Percentiles rank a stretch among this genome's conserved stretches.
phyloP scores from a whole-genome alignment of 1,140 invertebrate species.

The Rhopalosiphum padi region DNA sequence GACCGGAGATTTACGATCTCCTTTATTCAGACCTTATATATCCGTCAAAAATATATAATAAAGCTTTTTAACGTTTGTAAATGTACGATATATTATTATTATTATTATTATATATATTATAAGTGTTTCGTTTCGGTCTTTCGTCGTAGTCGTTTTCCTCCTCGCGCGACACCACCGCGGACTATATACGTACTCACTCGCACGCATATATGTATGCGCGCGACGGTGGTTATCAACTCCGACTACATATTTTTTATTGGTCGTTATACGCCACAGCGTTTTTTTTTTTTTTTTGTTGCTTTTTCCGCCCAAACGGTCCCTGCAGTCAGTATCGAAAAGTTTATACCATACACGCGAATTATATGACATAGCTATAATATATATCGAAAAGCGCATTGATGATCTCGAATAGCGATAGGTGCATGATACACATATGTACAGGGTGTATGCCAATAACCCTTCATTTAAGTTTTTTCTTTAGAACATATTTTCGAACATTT shows the following conservation, averaged over 20 bases:
- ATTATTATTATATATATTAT: not conserved
- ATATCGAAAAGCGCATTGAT: not conserved
- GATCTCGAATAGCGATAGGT: not conserved
- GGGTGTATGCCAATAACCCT: not conserved
- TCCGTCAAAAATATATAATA: slow-evolving; percentile 39
- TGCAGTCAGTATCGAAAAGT: not conserved
- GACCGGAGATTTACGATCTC: not conserved
- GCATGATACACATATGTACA: not conserved
- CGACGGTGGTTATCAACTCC: slow-evolving; percentile 24
- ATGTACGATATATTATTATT: not conserved
- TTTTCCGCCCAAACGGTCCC: not conserved
- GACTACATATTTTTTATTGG: slow-evolving; percentile 36
- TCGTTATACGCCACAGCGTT: not conserved
- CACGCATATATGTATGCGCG: not conserved
- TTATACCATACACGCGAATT: not conserved
- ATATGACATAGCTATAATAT: not conserved
- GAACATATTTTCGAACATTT: not conserved
- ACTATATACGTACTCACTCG: not conserved
- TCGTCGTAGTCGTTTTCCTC: not conserved
- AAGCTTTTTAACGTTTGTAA: slow-evolving; percentile 49
- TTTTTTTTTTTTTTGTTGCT: not conserved
- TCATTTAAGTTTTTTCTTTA: not conserved
- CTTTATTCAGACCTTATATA: slow-evolving; percentile 24
- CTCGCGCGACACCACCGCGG: not conserved
- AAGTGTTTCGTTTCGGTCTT: slow-evolving; percentile 13